These are phyloP conservation scores for Trissonchulus sp. DNA, from an alignment of 2,888 invertebrate genomes.

Conservation along the genomic window DNA sequence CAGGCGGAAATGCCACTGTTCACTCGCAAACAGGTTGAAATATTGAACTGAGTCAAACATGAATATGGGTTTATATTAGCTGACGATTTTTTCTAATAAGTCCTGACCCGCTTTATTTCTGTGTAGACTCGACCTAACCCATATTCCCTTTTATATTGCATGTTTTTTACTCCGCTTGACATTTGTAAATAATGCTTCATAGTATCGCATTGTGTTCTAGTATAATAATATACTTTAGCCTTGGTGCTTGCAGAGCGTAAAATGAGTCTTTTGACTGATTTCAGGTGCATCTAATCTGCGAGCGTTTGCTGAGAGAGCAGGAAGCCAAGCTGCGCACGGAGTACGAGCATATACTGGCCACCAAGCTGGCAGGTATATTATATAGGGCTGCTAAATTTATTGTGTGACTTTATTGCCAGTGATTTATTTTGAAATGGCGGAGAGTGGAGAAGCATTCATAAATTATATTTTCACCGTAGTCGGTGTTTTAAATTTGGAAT, in stretches of 20 bases:
- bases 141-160: too few species aligned
- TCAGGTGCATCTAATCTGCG: conserved; percentile 91
- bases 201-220: too few species aligned
- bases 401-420: background rate
- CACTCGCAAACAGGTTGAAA: conserved; percentile 19
- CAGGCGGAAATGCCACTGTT: conserved; percentile 26
- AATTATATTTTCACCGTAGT: too few species aligned
- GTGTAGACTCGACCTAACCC: too few species aligned
- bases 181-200: too few species aligned
- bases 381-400: background rate
- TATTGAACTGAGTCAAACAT: background rate
- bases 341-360: conserved; percentile 84
- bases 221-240: too few species aligned
- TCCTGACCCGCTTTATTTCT: too few species aligned
- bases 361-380: conserved; percentile 68
- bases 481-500: too few species aligned
- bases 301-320: conserved; percentile 88
- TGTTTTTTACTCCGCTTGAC: too few species aligned
- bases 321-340: conserved; percentile 87
- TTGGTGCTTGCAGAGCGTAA: too few species aligned
- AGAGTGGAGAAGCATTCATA: background rate
- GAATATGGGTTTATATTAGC: background rate
- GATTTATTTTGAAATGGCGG: background rate
- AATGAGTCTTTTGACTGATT: too few species aligned
- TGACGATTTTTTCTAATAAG: background rate